Base-by-base conservation (phyloP, 1,140 invertebrate genomes). In the Melipona quadrifasciata region DNA sequence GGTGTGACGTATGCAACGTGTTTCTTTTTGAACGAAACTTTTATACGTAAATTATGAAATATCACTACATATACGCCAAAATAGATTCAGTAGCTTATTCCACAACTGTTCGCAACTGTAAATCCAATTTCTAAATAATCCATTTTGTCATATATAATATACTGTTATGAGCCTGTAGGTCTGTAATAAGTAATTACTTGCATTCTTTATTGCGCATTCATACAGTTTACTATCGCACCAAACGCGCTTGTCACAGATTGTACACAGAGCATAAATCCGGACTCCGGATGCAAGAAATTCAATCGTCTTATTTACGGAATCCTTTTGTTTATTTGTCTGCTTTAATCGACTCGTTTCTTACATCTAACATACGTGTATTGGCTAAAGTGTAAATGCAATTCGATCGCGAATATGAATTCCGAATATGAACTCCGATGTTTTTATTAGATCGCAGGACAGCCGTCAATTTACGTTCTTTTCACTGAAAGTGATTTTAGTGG, bases 371-470 rank as follows among this genome's bases (percentile, higher is more conserved):
- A 90, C 85, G 77, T 90, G 89, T 89, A 90, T 87, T 82, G 80
- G 89, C 89, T 90, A 90, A 90, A 88, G 84, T 90, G 90, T 90
- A 90, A 90, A 90, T 90, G 87, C 84, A 86, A 82, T 82, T 90
- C 84, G 86, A 89, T 89, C 78, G 86, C 90, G 87, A 68, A 80
- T 90, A 61, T 88, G 90, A 86, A 74, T 85, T 80, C 79, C 71
- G 84, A 89, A 61, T 86, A 90, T 64, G 89, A 90, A 86, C 47
- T 87, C 75, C 58, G 70, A 87, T 84, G 70, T 68, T 67, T 31
- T 80, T 27, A 67, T 65, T 89, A 88, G 81, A 71, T 88, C 86
- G 87, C 78, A 86, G 72, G 78, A 74, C 67, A 84, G 80, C 39
- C 70, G 64, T 78, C 80, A 74, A 58, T 82, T 84, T 91, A 90